Evolutionary conservation across 2,888 invertebrate species (phyloP).

Genomic region (Noctuana brunneofusca): DNA sequence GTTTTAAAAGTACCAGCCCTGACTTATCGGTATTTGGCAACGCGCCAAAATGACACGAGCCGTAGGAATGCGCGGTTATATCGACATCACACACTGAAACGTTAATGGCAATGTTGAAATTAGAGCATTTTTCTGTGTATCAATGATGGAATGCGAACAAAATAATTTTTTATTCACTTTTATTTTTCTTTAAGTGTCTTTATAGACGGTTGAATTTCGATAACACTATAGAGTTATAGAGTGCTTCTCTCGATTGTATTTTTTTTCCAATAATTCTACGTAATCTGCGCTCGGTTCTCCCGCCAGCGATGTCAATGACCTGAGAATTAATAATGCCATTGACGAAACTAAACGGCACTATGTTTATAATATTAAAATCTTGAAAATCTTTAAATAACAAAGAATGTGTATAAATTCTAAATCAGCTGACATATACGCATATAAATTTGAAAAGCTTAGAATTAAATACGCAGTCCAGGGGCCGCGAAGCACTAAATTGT

Average conservation of each 20-base stretch:
- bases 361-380: constrained; percentile 10
- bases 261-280: not conserved
- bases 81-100: constrained; percentile 60
- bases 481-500: not conserved
- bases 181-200: constrained; percentile 2
- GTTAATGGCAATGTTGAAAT: constrained; percentile 65
- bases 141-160: constrained; percentile 7
- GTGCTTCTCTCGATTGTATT: constrained; percentile 1
- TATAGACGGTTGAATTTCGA: not conserved
- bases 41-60: constrained; percentile 51
- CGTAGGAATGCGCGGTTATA: constrained; percentile 55
- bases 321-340: not conserved
- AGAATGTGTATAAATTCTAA: constrained; percentile 6
- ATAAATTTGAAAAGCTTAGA: not conserved
- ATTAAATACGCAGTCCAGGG: not conserved
- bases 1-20: constrained; percentile 39
- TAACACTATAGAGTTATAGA: not conserved
- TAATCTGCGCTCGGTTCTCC: constrained; percentile 14
- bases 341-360: not conserved
- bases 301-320: constrained; percentile 20
- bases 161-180: constrained; percentile 2
- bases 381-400: constrained; percentile 10
- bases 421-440: not conserved
- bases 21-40: constrained; percentile 48
- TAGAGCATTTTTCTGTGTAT: constrained; percentile 37